Conservation (phyloP, 2,888 invertebrate species). For the Meandrusa payeni region DNA sequence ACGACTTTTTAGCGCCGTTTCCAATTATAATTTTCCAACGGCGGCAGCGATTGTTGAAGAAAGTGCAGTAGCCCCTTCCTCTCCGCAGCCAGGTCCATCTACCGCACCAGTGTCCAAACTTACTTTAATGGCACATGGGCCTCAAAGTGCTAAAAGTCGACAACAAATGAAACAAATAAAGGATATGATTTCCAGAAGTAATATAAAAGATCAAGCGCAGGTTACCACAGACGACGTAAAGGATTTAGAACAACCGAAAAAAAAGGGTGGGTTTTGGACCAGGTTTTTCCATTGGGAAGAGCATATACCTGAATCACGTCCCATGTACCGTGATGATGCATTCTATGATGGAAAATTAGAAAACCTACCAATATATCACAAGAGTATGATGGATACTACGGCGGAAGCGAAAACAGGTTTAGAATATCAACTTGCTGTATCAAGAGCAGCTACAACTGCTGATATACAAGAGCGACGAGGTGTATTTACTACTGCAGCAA, state of each 20-base stretch:
- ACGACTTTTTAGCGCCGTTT: conserved; percentile 45
- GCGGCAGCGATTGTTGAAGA: conserved; percentile 59
- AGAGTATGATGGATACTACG: conserved; percentile 50
- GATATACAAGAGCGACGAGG: conserved; percentile 61
- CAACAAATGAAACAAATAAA: conserved; percentile 60
- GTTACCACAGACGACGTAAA: conserved; percentile 42
- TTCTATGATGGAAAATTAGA: conserved; percentile 63
- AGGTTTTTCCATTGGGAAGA: conserved; percentile 59
- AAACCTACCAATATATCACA: conserved; percentile 58
- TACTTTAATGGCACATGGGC: conserved; percentile 50
- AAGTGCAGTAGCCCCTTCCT: conserved; percentile 26
- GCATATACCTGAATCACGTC: conserved; percentile 58
- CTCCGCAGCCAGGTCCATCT: conserved; percentile 50
- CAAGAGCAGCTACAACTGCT: conserved; percentile 58
- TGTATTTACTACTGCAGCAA: conserved; percentile 60
- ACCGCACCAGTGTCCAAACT: conserved; percentile 48
- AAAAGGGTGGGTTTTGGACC: conserved; percentile 49
- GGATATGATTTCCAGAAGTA: conserved; percentile 54
- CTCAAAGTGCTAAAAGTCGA: conserved; percentile 51
- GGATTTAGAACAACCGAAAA: conserved; percentile 37
- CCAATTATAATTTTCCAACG: conserved; percentile 55
- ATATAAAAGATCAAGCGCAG: conserved; percentile 40
- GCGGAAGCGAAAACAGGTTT: conserved; percentile 55
- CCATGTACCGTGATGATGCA: conserved; percentile 70
- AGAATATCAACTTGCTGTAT: conserved; percentile 70